Evolutionary conservation across 2,888 invertebrate genomes (phyloP).

Genomic region (Embidobia sp.): DNA sequence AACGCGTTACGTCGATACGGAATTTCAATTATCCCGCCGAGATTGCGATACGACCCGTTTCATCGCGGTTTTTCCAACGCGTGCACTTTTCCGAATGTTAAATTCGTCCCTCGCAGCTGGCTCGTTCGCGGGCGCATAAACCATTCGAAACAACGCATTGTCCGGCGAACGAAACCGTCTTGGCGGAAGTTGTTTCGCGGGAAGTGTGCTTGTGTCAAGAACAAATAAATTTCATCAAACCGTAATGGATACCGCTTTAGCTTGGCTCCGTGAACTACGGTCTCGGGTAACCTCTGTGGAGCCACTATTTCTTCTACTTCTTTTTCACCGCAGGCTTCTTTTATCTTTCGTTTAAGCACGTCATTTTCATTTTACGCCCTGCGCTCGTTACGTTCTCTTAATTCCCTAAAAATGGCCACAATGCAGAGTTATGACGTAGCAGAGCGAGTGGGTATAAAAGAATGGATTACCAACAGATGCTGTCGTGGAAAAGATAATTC

Average conservation of each 20-base stretch:
- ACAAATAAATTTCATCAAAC: constrained; percentile 72
- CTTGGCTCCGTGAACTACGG: constrained; percentile 27
- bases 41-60: too few species aligned
- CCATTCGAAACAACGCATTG: constrained; percentile 66
- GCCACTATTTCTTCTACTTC: constrained; percentile 43
- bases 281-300: constrained; percentile 26
- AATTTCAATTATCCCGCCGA: constrained; percentile 25
- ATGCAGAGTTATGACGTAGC: too few species aligned
- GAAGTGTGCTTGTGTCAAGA: constrained; percentile 67
- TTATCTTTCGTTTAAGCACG: constrained; percentile 24
- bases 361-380: constrained; percentile 32
- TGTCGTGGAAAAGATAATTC: too few species aligned
- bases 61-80: constrained; percentile 3
- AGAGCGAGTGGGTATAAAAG: too few species aligned
- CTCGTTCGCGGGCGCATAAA: constrained; percentile 26
- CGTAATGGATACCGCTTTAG: constrained; percentile 69
- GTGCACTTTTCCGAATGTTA: neutral
- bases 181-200: constrained; percentile 58
- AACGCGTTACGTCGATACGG: constrained; percentile 17
- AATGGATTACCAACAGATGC: too few species aligned
- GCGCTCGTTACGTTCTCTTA: constrained; percentile 12
- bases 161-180: constrained; percentile 66
- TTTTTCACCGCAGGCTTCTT: constrained; percentile 12
- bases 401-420: neutral
- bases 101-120: constrained; percentile 28